Conservation (phyloP, 2,888 invertebrate species). For the Oscheius sp. region DNA sequence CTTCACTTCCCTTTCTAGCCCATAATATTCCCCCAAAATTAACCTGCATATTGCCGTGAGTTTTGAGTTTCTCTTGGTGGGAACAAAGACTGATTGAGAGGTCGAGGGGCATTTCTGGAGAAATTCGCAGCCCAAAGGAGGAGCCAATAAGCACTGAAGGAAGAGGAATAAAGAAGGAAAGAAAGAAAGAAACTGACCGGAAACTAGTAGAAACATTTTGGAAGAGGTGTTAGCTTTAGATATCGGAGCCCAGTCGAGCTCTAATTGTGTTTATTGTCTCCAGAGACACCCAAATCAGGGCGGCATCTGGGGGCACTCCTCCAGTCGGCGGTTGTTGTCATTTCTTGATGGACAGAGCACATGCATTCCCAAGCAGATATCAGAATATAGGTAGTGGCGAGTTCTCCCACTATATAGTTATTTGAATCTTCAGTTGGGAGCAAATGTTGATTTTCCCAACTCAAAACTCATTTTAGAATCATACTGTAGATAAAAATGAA, state of each 20-base stretch:
- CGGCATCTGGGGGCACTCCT: constrained; percentile 27
- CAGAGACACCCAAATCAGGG: constrained; percentile 10
- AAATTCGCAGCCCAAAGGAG: not conserved
- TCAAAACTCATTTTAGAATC: too few relatives aligned
- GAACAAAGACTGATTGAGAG: constrained; percentile 24
- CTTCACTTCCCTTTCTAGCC: not conserved
- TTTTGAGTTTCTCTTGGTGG: constrained; percentile 8
- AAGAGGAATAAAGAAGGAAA: too few relatives aligned
- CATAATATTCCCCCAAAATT: not conserved
- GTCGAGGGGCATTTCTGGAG: constrained; percentile 27
- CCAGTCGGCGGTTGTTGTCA: too few relatives aligned
- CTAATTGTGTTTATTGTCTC: constrained; percentile 28
- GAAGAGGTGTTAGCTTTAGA: constrained; percentile 18
- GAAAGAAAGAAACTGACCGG: constrained; percentile 7
- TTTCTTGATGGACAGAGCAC: not conserved
- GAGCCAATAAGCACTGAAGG: not conserved
- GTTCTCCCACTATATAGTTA: too few relatives aligned
- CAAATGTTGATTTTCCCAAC: too few relatives aligned
- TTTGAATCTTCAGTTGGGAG: too few relatives aligned
- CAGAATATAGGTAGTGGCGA: too few relatives aligned
- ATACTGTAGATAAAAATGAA: too few relatives aligned
- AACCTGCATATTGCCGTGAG: constrained; percentile 31
- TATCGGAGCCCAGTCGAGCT: constrained; percentile 17
- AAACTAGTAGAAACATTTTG: not conserved
- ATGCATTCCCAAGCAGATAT: not conserved